phyloP scores from a whole-genome alignment of 2,113 vertebrate genomes.

The Pluvianellus socialis region DNA sequence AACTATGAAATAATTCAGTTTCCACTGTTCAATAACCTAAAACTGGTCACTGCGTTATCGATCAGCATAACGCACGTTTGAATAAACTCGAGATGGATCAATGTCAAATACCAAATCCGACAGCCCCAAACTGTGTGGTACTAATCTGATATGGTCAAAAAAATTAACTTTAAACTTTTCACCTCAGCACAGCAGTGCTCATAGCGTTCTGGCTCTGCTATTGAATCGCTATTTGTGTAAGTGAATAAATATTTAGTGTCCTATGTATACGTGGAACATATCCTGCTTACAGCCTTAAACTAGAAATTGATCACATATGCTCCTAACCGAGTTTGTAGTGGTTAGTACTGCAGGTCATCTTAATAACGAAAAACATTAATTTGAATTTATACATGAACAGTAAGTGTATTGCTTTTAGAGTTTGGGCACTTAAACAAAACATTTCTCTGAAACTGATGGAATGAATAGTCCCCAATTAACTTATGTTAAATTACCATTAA shows the following conservation, averaged over 20 bases:
- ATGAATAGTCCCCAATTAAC: background rate
- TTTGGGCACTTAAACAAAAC: background rate
- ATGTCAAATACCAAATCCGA: background rate
- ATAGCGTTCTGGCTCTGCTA: background rate
- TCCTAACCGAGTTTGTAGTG: background rate
- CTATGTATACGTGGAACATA: background rate
- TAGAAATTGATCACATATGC: background rate
- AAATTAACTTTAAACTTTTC: background rate
- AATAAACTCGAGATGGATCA: background rate
- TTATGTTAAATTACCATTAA: background rate
- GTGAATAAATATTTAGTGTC: constrained; percentile 32
- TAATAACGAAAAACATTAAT: background rate
- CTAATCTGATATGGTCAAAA: background rate
- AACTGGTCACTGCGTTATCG: background rate
- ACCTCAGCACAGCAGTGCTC: background rate
- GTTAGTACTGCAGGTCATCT: background rate
- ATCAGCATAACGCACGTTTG: background rate
- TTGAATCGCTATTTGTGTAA: background rate
- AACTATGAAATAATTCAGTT: background rate
- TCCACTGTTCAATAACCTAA: background rate
- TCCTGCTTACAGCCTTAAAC: background rate
- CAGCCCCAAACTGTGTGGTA: background rate
- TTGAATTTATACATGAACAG: background rate
- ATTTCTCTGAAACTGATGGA: background rate
- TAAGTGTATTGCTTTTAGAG: background rate